These are phyloP conservation scores for Talpa occidentalis DNA, from an alignment of 2,113 vertebrate species.

Conservation along the genomic window DNA sequence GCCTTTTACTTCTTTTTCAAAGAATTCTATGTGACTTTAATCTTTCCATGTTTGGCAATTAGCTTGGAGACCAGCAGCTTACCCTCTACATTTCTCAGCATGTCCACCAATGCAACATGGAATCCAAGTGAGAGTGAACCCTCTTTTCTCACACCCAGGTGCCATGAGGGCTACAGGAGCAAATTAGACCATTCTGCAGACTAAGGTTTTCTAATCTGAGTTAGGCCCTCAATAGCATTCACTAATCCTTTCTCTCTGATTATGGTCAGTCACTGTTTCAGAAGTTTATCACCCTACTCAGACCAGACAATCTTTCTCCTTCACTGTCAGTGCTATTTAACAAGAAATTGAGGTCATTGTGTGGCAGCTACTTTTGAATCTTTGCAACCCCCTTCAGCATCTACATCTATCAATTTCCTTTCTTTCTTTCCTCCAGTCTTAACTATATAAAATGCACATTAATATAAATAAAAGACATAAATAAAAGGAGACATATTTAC, in stretches of 20 bases:
- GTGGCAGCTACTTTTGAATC: neutral
- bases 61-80: neutral
- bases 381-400: conserved; percentile 24
- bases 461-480: neutral
- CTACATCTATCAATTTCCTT: conserved; percentile 22
- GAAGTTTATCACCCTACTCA: neutral
- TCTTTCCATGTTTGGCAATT: neutral
- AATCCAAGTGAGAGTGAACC: neutral
- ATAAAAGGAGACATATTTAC: neutral
- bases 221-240: neutral
- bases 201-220: neutral
- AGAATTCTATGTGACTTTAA: neutral
- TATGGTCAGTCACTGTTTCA: conserved; percentile 26
- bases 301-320: neutral
- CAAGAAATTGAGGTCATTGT: conserved; percentile 66
- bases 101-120: neutral
- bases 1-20: neutral
- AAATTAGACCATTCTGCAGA: neutral
- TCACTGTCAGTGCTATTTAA: conserved; percentile 46
- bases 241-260: conserved; percentile 45
- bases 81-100: neutral
- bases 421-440: neutral
- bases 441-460: neutral
- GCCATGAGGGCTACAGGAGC: neutral
- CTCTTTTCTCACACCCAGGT: neutral